Percentiles rank a stretch among this genome's conserved stretches.
Evolutionary conservation across 2,113 vertebrate species (phyloP).

Genomic region (Cynopterus brachyotis): DNA sequence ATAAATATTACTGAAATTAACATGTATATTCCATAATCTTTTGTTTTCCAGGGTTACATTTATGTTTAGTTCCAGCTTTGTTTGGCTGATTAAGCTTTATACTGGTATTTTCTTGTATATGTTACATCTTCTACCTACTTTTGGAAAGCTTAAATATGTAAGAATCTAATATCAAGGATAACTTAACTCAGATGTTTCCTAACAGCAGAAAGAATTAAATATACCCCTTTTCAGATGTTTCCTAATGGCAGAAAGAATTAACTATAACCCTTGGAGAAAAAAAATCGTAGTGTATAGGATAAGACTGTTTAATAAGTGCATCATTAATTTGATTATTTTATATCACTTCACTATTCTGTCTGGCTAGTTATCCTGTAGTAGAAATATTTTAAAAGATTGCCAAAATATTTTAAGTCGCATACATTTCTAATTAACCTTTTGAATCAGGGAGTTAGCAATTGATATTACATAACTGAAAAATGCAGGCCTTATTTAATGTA

Average conservation of each 20-base stretch:
- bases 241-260: not conserved
- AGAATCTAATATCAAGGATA: not conserved
- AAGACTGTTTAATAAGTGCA: not conserved
- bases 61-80: not conserved
- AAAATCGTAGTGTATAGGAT: not conserved
- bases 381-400: constrained; percentile 48
- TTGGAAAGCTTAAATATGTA: not conserved
- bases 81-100: not conserved
- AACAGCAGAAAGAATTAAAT: not conserved
- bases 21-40: not conserved
- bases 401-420: constrained; percentile 41
- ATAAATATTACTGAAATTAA: constrained; percentile 34
- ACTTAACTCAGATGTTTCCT: not conserved
- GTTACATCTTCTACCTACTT: not conserved
- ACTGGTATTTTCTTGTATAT: not conserved
- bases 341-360: not conserved
- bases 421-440: not conserved
- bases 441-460: constrained; percentile 25
- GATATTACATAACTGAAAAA: constrained; percentile 40
- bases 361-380: not conserved
- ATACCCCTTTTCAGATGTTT: not conserved
- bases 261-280: constrained; percentile 32
- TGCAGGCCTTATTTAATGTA: not conserved
- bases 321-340: not conserved
- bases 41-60: not conserved